phyloP scores from a whole-genome alignment of 2,888 invertebrate species.

The Petrolisthes cinctipes region DNA sequence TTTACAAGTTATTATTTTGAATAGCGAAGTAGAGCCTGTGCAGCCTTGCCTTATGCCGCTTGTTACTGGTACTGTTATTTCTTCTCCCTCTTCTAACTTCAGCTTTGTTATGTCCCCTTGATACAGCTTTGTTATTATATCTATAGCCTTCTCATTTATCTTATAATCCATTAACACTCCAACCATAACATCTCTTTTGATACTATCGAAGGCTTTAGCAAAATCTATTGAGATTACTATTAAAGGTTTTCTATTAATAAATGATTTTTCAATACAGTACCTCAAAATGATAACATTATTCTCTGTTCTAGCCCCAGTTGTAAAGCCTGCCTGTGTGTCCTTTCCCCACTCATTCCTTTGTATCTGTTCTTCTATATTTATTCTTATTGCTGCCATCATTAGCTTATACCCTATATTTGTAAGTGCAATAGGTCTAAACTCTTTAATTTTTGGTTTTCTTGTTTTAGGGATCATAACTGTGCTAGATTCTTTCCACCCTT shows the following conservation, averaged over 20 bases:
- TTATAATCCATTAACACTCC: neutral
- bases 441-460: constrained; percentile 15
- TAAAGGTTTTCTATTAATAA: neutral
- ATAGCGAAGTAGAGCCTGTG: constrained; percentile 20
- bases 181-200: neutral
- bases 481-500: neutral
- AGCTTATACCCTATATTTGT: constrained; percentile 14
- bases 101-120: neutral
- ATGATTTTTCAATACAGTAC: neutral
- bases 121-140: neutral
- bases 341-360: neutral
- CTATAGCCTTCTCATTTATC: neutral
- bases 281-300: neutral
- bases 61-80: constrained; percentile 5
- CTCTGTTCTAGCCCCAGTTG: neutral
- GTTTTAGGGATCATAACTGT: constrained; percentile 3
- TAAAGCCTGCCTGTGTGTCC: constrained; percentile 8
- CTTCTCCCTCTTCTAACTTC: neutral
- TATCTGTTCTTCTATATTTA: constrained; percentile 3
- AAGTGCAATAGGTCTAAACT: neutral
- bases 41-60: constrained; percentile 16
- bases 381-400: constrained; percentile 1
- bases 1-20: neutral
- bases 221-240: constrained; percentile 9
- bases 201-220: constrained; percentile 1